phyloP scores from a whole-genome alignment of 2,113 vertebrate species.

The Cervus canadensis region DNA sequence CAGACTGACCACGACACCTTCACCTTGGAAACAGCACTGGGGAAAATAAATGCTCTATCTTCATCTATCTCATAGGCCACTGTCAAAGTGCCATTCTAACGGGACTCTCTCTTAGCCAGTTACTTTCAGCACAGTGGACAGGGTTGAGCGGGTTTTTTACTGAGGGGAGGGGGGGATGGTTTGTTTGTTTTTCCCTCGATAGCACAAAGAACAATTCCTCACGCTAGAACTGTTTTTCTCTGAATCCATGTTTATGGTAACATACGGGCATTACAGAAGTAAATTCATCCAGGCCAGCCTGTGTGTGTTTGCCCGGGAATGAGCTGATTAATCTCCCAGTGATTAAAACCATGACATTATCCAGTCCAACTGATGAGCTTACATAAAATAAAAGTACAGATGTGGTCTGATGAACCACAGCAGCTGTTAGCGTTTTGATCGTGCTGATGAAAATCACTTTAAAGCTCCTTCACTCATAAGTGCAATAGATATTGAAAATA shows the following conservation, averaged over 20 bases:
- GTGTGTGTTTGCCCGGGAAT: background rate
- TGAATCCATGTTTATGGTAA: background rate
- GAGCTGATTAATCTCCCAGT: background rate
- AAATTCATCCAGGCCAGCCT: background rate
- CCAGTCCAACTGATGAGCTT: background rate
- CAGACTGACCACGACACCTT: fast-evolving
- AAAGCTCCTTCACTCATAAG: background rate
- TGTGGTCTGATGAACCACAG: background rate
- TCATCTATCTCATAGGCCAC: fast-evolving
- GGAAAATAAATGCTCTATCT: fast-evolving
- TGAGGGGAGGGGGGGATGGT: background rate
- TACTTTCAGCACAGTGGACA: background rate
- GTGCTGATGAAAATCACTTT: background rate
- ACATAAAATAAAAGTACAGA: background rate
- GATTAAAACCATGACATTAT: background rate
- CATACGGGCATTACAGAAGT: background rate
- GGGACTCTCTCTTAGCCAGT: background rate
- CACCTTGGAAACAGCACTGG: background rate
- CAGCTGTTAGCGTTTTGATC: background rate
- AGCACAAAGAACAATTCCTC: background rate
- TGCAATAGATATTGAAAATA: background rate
- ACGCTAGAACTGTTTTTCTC: background rate
- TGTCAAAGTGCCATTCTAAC: fast-evolving
- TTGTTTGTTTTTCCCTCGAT: fast-evolving
- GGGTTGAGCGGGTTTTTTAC: background rate